These are phyloP conservation scores for Hirtodrosophila trivittata DNA, from an alignment of 2,888 invertebrate genomes.

Conservation along the genomic window DNA sequence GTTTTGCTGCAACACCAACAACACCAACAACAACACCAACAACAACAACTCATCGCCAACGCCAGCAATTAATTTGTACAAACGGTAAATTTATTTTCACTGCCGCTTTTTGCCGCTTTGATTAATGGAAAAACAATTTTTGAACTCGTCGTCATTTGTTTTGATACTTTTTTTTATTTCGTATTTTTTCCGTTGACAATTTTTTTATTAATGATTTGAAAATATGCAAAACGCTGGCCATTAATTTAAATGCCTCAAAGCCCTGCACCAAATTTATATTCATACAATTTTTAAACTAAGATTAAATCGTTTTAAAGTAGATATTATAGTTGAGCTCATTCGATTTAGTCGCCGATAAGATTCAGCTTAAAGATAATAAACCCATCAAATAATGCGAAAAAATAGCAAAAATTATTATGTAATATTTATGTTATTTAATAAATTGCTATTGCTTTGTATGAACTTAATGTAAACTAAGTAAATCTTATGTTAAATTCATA, in stretches of 20 bases:
- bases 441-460: too few relatives aligned
- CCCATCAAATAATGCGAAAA: too few relatives aligned
- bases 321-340: too few relatives aligned
- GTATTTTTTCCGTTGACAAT: conserved; percentile 44
- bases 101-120: conserved; percentile 60
- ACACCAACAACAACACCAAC: conserved; percentile 27
- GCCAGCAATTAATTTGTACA: conserved; percentile 54
- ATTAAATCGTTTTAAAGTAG: conserved; percentile 38
- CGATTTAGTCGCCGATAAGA: too few relatives aligned
- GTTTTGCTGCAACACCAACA: conserved; percentile 45
- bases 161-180: conserved; percentile 15
- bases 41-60: conserved; percentile 32
- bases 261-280: conserved; percentile 31
- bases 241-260: conserved; percentile 59
- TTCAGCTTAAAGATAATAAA: conserved; percentile 9
- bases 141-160: conserved; percentile 18
- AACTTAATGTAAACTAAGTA: too few relatives aligned
- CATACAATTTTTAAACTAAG: conserved; percentile 28
- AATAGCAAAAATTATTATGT: too few relatives aligned
- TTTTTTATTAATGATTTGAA: conserved; percentile 53
- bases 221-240: conserved; percentile 61
- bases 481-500: too few relatives aligned
- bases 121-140: conserved; percentile 73
- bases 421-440: too few relatives aligned
- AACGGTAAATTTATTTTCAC: conserved; percentile 61